These are phyloP conservation scores for Elegia similella DNA, from an alignment of 2,888 invertebrate species.

Conservation along the genomic window DNA sequence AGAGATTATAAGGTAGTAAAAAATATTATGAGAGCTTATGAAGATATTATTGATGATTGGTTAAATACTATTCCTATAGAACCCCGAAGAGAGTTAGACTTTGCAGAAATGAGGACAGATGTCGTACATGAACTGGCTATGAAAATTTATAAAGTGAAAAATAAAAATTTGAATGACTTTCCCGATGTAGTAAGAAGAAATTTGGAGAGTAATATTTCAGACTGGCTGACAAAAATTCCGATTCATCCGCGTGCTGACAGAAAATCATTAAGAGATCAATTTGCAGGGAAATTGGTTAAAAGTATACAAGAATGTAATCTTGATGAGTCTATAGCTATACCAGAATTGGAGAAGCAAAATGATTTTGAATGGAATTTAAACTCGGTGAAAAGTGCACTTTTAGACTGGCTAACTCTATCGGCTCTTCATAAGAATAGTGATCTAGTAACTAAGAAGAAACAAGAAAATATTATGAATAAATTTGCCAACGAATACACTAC, in stretches of 20 bases:
- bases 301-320: constrained; percentile 12
- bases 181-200: background rate
- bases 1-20: constrained; percentile 14
- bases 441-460: background rate
- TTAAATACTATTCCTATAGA: constrained; percentile 19
- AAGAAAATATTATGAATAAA: background rate
- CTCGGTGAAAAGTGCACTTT: background rate
- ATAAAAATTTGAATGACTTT: background rate
- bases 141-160: constrained; percentile 15
- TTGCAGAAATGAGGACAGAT: constrained; percentile 15
- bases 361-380: background rate
- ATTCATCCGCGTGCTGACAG: constrained; percentile 21
- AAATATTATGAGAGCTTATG: constrained; percentile 18
- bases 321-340: background rate
- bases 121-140: constrained; percentile 22
- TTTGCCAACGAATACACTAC: background rate
- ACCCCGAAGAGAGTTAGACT: background rate
- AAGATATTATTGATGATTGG: constrained; percentile 25
- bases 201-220: constrained; percentile 21
- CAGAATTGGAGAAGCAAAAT: background rate
- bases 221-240: constrained; percentile 31
- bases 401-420: background rate
- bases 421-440: background rate
- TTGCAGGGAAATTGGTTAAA: constrained; percentile 9
- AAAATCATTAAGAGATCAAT: constrained; percentile 5